Evolutionary conservation across 2,797 vertebrate genomes (phyloP).

Genomic region (Champsocephalus esox): DNA sequence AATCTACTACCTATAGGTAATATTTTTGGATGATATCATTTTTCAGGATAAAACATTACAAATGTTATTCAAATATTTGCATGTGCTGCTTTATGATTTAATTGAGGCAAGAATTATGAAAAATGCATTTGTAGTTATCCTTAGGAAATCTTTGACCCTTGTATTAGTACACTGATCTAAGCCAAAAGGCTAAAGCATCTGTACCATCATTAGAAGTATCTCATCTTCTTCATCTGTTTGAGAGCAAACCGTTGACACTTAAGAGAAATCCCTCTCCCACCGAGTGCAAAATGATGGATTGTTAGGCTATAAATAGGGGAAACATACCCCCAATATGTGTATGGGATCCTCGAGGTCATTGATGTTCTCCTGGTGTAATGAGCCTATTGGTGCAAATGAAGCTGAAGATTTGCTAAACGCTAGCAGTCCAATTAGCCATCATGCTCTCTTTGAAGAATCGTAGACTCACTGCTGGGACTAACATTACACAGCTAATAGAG

Average conservation of each 20-base stretch:
- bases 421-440: constrained; percentile 49
- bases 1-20: neutral
- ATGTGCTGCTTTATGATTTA: neutral
- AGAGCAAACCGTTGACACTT: neutral
- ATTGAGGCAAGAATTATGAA: neutral
- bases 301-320: constrained; percentile 17
- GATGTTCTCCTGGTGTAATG: constrained; percentile 35
- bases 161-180: constrained; percentile 24
- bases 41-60: neutral
- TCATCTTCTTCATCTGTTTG: constrained; percentile 27
- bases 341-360: constrained; percentile 35
- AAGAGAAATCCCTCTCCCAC: neutral
- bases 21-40: neutral
- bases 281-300: neutral
- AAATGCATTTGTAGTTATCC: neutral
- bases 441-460: constrained; percentile 42
- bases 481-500: constrained; percentile 68
- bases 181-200: constrained; percentile 36
- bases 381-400: constrained; percentile 48
- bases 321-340: constrained; percentile 19
- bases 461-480: constrained; percentile 10
- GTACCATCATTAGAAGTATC: constrained; percentile 25
- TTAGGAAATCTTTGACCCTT: neutral
- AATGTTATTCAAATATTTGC: constrained; percentile 12
- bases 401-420: constrained; percentile 36